Evolutionary conservation across 2,797 vertebrate species (phyloP).

Genomic region (Danionella dracula): DNA sequence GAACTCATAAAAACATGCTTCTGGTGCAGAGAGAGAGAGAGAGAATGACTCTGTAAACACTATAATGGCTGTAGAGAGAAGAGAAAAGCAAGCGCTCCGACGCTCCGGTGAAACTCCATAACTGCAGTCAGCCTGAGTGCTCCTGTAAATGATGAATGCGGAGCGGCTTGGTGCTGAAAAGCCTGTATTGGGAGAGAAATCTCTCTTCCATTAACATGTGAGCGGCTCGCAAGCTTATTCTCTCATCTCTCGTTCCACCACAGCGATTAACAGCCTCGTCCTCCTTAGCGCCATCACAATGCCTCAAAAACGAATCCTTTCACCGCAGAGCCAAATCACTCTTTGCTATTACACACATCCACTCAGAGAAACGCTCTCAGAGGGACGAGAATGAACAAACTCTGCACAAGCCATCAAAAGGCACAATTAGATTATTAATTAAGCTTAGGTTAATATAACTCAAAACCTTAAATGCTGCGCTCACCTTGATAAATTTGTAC

Average conservation of each 20-base stretch:
- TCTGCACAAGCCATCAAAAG: no score
- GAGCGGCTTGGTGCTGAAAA: constrained; percentile 23
- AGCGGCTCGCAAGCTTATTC: neutral
- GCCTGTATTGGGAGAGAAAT: constrained; percentile 27
- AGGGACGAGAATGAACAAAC: no score
- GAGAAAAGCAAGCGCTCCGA: constrained; percentile 1
- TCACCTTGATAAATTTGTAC: neutral
- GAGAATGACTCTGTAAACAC: neutral
- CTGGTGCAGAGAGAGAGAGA: neutral
- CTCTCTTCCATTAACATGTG: constrained; percentile 30
- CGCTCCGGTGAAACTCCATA: constrained; percentile 11
- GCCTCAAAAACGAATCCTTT: constrained; percentile 36
- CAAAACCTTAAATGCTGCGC: no score
- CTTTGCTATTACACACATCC: neutral
- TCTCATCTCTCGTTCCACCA: neutral
- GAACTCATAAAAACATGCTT: no score
- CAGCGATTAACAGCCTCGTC: constrained; percentile 20
- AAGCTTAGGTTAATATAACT: no score
- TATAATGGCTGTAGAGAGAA: constrained; percentile 13
- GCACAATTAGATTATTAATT: no score
- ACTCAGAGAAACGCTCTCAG: no score
- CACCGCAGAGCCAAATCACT: constrained; percentile 21
- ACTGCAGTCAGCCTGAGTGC: constrained; percentile 24
- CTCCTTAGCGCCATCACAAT: constrained; percentile 13
- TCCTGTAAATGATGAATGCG: constrained; percentile 32